These are phyloP conservation scores for Mnemiopsis leidyi DNA, from an alignment of 37 sponge, comb jelly and placozoan species.

Conservation along the genomic window DNA sequence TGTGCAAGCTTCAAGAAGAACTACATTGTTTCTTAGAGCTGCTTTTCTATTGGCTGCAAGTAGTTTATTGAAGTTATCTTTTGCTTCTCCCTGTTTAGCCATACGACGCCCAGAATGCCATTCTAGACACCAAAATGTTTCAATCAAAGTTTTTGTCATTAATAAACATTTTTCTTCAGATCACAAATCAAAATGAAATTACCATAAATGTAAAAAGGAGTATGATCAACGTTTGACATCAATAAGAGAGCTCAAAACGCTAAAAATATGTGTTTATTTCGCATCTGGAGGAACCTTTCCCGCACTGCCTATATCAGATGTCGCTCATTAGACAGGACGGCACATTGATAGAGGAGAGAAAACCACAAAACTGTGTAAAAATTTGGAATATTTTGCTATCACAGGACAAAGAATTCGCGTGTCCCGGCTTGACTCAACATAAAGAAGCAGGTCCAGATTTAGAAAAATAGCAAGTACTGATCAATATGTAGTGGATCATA, in stretches of 20 bases:
- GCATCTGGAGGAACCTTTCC: too few species aligned
- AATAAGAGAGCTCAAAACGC: too few species aligned
- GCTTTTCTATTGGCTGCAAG: background rate
- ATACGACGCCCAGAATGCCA: conserved; percentile 32
- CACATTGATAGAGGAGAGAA: background rate
- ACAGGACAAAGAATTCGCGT: background rate
- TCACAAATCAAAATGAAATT: background rate
- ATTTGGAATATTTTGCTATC: background rate
- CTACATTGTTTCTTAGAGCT: conserved; percentile 37
- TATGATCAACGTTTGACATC: too few species aligned
- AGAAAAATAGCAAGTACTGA: background rate
- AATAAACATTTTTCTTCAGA: background rate
- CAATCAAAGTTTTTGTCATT: background rate
- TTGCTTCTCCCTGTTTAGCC: conserved; percentile 32
- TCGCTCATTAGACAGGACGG: too few species aligned
- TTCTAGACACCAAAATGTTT: background rate
- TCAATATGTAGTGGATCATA: background rate
- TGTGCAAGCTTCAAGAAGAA: conserved; percentile 54
- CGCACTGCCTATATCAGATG: too few species aligned
- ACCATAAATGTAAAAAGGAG: background rate
- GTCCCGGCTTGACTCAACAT: background rate
- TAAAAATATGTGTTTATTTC: too few species aligned
- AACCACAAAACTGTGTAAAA: background rate
- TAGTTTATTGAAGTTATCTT: background rate
- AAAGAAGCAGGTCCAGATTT: background rate